Evolutionary conservation across 2,888 invertebrate species (phyloP).

Genomic region (Ptilodon capucinus): DNA sequence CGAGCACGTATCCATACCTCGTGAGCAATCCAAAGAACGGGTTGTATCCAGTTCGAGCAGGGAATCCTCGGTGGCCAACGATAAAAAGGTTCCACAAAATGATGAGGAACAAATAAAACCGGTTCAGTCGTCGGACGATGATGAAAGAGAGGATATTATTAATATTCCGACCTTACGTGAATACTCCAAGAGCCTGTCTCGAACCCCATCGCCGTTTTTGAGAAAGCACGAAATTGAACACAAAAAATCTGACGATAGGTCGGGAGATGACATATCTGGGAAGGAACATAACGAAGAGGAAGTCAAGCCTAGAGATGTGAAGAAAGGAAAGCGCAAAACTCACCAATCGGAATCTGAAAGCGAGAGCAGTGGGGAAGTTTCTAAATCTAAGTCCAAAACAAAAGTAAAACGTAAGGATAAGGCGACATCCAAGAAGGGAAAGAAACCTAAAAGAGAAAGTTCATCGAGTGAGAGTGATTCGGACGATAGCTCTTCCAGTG

Average conservation of each 20-base stretch:
- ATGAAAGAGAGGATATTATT: slow-evolving; percentile 69
- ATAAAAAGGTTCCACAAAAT: slow-evolving; percentile 57
- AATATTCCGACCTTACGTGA: slow-evolving; percentile 68
- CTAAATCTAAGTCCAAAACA: slow-evolving; percentile 70
- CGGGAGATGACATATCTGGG: slow-evolving; percentile 69
- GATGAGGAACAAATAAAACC: slow-evolving; percentile 52
- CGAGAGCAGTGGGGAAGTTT: slow-evolving; percentile 69
- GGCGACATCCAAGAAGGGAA: slow-evolving; percentile 80
- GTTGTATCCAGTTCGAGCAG: slow-evolving; percentile 76
- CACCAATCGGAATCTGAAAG: slow-evolving; percentile 78
- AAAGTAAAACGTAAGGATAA: slow-evolving; percentile 80
- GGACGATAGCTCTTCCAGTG: slow-evolving; percentile 76
- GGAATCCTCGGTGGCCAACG: slow-evolving; percentile 70
- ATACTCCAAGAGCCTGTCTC: slow-evolving; percentile 90
- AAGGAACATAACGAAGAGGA: slow-evolving; percentile 76
- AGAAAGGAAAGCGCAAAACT: slow-evolving; percentile 79
- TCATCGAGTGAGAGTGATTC: slow-evolving; percentile 79
- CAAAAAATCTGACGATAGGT: slow-evolving; percentile 68
- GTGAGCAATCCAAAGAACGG: slow-evolving; percentile 58
- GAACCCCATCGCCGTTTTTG: slow-evolving; percentile 93
- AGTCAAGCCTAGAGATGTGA: slow-evolving; percentile 43
- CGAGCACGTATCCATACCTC: slow-evolving; percentile 60
- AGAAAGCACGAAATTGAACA: slow-evolving; percentile 84
- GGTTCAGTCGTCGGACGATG: slow-evolving; percentile 66
- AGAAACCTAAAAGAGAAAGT: slow-evolving; percentile 73